These are phyloP conservation scores for Exephanes ischioxanthus DNA, from an alignment of 2,888 invertebrate species.

Conservation along the genomic window DNA sequence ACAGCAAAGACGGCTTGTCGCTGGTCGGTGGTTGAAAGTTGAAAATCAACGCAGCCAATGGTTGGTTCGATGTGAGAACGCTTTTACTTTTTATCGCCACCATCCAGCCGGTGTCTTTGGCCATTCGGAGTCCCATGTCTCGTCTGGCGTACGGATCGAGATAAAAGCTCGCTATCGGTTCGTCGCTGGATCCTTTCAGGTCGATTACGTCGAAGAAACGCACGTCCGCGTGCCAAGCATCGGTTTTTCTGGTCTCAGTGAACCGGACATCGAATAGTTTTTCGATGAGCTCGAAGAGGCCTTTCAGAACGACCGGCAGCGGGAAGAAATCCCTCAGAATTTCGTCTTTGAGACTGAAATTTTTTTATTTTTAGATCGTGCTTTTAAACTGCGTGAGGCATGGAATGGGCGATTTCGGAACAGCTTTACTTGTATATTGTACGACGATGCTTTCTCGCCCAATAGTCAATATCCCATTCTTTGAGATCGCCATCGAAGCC, in stretches of 20 bases:
- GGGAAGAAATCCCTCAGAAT: conserved; percentile 93
- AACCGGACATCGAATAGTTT: conserved; percentile 92
- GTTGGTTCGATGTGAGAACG: conserved; percentile 88
- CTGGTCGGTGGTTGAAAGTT: conserved; percentile 90
- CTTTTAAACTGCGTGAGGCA: neutral
- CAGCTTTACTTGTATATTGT: conserved; percentile 87
- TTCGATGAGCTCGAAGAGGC: conserved; percentile 91
- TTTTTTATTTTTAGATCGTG: neutral
- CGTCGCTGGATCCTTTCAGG: conserved; percentile 85
- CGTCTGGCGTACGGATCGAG: conserved; percentile 92
- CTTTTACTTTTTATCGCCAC: conserved; percentile 92
- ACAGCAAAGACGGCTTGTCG: conserved; percentile 90
- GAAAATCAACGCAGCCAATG: conserved; percentile 93
- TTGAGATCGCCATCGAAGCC: conserved; percentile 90
- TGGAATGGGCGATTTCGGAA: neutral
- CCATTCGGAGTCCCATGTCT: conserved; percentile 88
- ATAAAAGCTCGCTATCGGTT: conserved; percentile 93
- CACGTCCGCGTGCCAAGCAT: conserved; percentile 95
- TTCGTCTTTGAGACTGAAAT: conserved; percentile 88
- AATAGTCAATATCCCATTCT: conserved; percentile 95
- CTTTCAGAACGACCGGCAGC: conserved; percentile 91
- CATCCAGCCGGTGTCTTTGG: conserved; percentile 91
- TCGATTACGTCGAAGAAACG: conserved; percentile 93
- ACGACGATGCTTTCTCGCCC: conserved; percentile 92
- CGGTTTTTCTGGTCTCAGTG: conserved; percentile 88